A percentile compares a stretch with the other conserved stretches of the same genome.
These are phyloP conservation scores for Stigmatopora nigra DNA, from an alignment of 2,113 vertebrate species.

Conservation along the genomic window DNA sequence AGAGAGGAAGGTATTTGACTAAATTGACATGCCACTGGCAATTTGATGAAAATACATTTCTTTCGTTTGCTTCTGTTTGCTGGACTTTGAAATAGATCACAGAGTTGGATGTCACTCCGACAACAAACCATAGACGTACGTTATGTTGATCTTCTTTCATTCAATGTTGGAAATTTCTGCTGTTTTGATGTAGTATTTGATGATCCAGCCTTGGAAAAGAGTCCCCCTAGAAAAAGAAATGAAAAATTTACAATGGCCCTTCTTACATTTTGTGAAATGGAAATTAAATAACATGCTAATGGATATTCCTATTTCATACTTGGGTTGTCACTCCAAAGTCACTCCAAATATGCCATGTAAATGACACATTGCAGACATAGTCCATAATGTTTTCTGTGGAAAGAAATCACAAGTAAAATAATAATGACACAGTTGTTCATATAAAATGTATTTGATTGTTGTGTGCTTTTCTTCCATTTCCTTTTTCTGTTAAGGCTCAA, in stretches of 20 bases:
- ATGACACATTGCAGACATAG: slow-evolving; percentile 5
- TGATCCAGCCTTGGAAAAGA: slow-evolving; percentile 14
- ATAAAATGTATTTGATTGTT: not conserved
- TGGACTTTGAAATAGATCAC: slow-evolving; percentile 33
- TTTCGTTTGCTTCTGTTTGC: slow-evolving; percentile 10
- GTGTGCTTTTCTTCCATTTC: not conserved
- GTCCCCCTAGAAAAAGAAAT: not conserved
- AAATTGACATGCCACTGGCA: slow-evolving; percentile 4
- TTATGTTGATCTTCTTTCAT: slow-evolving; percentile 36
- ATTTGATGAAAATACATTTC: slow-evolving; percentile 5
- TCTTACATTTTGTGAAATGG: not conserved
- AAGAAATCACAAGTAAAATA: slow-evolving; percentile 16
- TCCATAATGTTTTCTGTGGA: slow-evolving; percentile 2
- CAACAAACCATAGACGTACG: slow-evolving; percentile 41
- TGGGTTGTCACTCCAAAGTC: too few relatives aligned
- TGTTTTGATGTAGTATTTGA: slow-evolving; percentile 35
- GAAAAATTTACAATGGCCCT: not conserved
- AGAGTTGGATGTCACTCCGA: slow-evolving; percentile 22
- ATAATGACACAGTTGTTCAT: not conserved
- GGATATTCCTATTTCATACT: too few relatives aligned
- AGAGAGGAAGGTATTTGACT: not conserved
- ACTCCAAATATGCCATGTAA: too few relatives aligned
- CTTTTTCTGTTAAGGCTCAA: slow-evolving; percentile 1
- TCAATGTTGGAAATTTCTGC: slow-evolving; percentile 40
- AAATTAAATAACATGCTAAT: too few relatives aligned